Conservation (phyloP, 2,888 invertebrate genomes). For the Ormyrus pomaceus region DNA sequence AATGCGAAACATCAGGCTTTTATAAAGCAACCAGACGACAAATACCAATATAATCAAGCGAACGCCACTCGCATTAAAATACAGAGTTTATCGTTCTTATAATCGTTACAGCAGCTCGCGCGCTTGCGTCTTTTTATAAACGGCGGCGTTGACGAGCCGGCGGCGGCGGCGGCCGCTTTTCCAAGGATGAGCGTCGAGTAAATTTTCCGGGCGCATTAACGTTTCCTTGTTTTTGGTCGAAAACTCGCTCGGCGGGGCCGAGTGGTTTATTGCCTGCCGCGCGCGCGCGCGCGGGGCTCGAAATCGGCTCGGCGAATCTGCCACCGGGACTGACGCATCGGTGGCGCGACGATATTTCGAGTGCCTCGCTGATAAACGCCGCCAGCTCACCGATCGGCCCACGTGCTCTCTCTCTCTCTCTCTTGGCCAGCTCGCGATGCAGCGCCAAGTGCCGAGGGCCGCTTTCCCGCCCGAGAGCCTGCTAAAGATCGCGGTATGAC, state of each 20-base stretch:
- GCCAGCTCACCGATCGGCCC: neutral
- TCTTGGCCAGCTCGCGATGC: too few relatives aligned
- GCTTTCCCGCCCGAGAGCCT: too few relatives aligned
- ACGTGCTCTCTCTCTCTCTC: neutral
- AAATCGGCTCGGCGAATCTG: conserved; percentile 36
- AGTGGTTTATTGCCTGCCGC: conserved; percentile 32
- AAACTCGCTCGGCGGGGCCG: neutral
- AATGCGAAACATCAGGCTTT: neutral
- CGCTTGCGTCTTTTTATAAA: neutral
- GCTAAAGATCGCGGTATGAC: too few relatives aligned
- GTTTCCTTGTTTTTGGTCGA: neutral
- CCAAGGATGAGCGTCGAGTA: neutral
- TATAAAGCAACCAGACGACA: too few relatives aligned
- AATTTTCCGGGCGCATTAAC: conserved; percentile 29
- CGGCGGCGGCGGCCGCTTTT: too few relatives aligned
- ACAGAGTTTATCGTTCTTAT: too few relatives aligned
- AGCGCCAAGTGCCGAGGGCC: too few relatives aligned
- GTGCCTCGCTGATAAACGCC: conserved; percentile 64
- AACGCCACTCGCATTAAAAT: too few relatives aligned
- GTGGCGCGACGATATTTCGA: conserved; percentile 59
- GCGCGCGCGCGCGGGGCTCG: conserved; percentile 9
- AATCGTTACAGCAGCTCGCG: neutral
- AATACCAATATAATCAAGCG: too few relatives aligned
- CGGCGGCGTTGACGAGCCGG: too few relatives aligned
- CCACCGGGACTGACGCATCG: conserved; percentile 38